These are phyloP conservation scores for Tachysurus fulvidraco DNA, from an alignment of 2,113 vertebrate species.

Conservation along the genomic window DNA sequence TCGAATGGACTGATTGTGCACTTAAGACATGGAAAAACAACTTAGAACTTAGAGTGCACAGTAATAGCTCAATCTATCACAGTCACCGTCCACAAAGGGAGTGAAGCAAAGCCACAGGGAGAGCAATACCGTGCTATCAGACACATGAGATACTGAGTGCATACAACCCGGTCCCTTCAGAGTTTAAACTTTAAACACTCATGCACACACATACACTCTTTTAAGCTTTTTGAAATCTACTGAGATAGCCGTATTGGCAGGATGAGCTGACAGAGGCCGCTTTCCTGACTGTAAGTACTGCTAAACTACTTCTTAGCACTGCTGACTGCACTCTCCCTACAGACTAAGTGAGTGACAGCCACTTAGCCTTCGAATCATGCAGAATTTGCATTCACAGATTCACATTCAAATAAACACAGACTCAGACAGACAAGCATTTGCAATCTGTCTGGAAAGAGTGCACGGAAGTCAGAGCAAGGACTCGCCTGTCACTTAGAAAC, in stretches of 20 bases:
- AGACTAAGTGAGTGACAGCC: slow-evolving; percentile 24
- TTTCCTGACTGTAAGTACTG: slow-evolving; percentile 30
- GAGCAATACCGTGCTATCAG: slow-evolving; percentile 12
- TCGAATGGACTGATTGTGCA: slow-evolving; percentile 44
- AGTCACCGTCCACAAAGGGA: slow-evolving; percentile 39
- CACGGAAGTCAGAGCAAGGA: neutral
- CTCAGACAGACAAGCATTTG: slow-evolving; percentile 18
- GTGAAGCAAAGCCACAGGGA: slow-evolving; percentile 10
- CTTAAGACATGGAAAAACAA: slow-evolving; percentile 61
- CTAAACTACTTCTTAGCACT: slow-evolving; percentile 31
- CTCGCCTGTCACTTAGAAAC: neutral
- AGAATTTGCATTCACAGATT: slow-evolving; percentile 28
- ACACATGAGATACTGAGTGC: slow-evolving; percentile 16
- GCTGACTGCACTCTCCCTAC: slow-evolving; percentile 12
- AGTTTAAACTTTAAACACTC: slow-evolving; percentile 17
- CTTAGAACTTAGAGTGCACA: slow-evolving; percentile 63
- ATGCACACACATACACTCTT: slow-evolving; percentile 1
- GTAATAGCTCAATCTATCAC: slow-evolving; percentile 72
- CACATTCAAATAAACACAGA: slow-evolving; percentile 25
- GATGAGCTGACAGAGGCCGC: slow-evolving; percentile 21
- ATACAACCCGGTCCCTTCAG: slow-evolving; percentile 11
- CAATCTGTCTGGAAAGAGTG: neutral
- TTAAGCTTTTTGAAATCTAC: slow-evolving; percentile 32
- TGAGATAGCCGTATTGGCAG: slow-evolving; percentile 18
- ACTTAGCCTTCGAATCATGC: slow-evolving; percentile 4